Evolutionary conservation across 2,797 vertebrate species (phyloP).

Genomic region (Phaenicophaeus curvirostris): DNA sequence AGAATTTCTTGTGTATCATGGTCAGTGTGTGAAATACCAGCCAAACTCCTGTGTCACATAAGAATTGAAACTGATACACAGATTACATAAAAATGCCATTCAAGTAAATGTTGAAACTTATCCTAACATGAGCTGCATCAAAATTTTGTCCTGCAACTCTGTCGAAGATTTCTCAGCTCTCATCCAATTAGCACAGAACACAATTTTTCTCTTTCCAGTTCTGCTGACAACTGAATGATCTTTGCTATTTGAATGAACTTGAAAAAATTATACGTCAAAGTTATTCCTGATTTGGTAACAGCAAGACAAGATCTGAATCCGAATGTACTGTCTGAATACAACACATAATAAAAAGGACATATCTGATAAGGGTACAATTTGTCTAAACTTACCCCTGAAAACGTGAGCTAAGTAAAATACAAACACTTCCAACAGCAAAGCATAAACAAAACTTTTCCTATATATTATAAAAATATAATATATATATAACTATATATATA

Average conservation of each 20-base stretch:
- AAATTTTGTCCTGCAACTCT: background rate
- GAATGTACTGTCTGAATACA: background rate
- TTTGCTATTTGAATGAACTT: slow-evolving; percentile 3
- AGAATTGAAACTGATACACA: background rate
- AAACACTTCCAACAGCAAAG: background rate
- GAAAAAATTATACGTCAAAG: background rate
- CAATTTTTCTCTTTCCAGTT: background rate
- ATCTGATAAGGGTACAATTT: background rate
- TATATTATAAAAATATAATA: too few relatives aligned
- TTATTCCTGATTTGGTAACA: background rate
- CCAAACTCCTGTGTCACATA: background rate
- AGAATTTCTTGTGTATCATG: background rate
- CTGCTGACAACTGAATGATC: slow-evolving; percentile 38
- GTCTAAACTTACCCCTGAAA: background rate
- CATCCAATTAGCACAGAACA: background rate
- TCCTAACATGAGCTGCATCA: background rate
- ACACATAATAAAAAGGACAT: background rate
- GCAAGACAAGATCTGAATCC: slow-evolving; percentile 4
- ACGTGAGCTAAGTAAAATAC: background rate
- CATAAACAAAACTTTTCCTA: background rate
- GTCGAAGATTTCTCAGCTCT: background rate
- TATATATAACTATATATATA: too few relatives aligned
- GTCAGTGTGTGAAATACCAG: background rate
- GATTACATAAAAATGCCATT: background rate
- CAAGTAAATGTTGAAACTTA: background rate